Evolutionary conservation across 2,888 invertebrate species (phyloP).

Genomic region (Onthophagus sagittarius): DNA sequence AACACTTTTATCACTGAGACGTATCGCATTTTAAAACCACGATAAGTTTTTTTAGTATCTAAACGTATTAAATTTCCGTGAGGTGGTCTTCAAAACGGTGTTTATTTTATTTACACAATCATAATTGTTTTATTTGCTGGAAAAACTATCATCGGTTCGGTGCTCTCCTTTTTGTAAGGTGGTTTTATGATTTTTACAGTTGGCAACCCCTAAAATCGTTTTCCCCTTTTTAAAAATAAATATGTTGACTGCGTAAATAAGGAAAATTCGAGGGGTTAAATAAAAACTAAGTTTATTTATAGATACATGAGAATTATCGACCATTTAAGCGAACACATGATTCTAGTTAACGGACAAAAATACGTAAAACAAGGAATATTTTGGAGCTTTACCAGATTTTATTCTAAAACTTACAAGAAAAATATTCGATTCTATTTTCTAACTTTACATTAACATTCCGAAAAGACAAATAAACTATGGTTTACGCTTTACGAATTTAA

Average conservation of each 20-base stretch:
- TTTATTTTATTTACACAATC: neutral
- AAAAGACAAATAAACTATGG: neutral
- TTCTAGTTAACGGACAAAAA: neutral
- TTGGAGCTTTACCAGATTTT: neutral
- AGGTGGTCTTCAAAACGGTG: neutral
- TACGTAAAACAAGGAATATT: neutral
- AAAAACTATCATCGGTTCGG: neutral
- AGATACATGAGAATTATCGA: neutral
- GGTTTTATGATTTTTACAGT: neutral
- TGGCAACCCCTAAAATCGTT: neutral
- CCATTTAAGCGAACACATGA: neutral
- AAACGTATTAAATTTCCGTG: neutral
- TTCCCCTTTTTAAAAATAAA: neutral
- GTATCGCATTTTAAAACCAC: neutral
- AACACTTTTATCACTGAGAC: neutral
- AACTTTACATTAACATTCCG: neutral
- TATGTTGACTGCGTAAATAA: neutral
- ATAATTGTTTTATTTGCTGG: neutral
- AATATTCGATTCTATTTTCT: neutral
- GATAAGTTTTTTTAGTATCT: neutral
- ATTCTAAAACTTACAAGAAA: neutral
- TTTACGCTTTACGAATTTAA: neutral
- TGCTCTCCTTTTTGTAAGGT: neutral
- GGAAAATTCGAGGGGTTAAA: neutral
- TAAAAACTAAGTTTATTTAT: neutral